Base-by-base conservation (phyloP, 2,888 invertebrate genomes). In the Amphiduros pacificus region DNA sequence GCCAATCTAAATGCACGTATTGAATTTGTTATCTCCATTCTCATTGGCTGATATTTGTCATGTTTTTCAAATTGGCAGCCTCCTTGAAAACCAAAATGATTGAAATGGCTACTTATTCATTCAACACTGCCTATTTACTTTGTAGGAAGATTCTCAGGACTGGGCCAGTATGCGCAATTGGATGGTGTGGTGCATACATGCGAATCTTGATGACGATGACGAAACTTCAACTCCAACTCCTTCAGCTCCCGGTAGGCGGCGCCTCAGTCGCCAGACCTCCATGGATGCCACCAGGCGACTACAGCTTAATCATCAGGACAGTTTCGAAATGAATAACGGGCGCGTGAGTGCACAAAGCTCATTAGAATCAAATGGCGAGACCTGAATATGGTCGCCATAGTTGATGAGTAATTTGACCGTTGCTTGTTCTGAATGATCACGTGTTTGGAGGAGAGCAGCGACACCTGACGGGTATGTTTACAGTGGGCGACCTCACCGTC, bases 161-260 rank as follows among this genome's bases (percentile, higher is more conserved):
- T 64, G 64, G 64, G 64, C 61, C 22, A 24, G 44, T 58, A 64
- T 64, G 64, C 48, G 64, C 26, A 29, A 26, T 22, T 64, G 64
- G 64, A 28, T 64, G 28, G 64, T 64, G 29, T 64, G 64, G 64
- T 61, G 64, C 48, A 63, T 64, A 28, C 64, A 61, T 2, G 36
- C 31, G 29, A 61, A 61, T 48, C 64, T 64, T 32, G 61, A 61
- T 26, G 57, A 57, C 24, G 57, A 52, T 26, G 40, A 28, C 4
- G 49, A 31, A 14, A 27, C 53, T 27, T 54, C 32, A 28, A 28
- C 60, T 20, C 54, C 60, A 9, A 24, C 56, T 17, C 32, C 51
- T 2, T 51, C 61, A 5, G n/a, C 28, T 11, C 20, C 50, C 50
- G 3, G 22, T 29, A 28, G 50, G 26, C 50, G 58, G 4, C 58